Evolutionary conservation across 2,113 vertebrate species (phyloP).

Genomic region (Drymodes brunneopygia): DNA sequence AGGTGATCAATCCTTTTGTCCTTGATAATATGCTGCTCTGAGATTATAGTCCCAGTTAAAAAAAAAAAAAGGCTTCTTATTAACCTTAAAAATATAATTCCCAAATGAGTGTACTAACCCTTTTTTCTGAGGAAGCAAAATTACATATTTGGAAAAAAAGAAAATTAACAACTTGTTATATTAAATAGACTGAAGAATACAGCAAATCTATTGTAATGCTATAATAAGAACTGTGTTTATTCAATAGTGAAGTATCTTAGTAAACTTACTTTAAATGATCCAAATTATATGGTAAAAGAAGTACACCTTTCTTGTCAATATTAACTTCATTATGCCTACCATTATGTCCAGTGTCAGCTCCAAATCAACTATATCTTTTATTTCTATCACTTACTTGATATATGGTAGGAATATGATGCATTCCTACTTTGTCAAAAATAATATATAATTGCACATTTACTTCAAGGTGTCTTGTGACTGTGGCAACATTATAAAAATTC

Average conservation of each 20-base stretch:
- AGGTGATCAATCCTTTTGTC: not conserved
- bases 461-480: not conserved
- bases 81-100: not conserved
- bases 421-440: not conserved
- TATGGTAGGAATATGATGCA: not conserved
- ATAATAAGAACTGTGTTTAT: not conserved
- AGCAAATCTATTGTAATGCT: not conserved
- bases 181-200: not conserved
- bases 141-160: not conserved
- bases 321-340: not conserved
- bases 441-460: not conserved
- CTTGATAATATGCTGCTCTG: not conserved
- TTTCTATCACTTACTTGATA: not conserved
- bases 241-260: not conserved
- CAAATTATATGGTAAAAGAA: not conserved
- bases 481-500: not conserved
- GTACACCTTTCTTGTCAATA: not conserved
- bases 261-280: not conserved
- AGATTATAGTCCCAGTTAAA: not conserved
- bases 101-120: rapidly evolving
- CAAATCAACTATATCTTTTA: not conserved
- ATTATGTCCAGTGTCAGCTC: not conserved
- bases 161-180: not conserved
- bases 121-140: not conserved
- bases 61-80: not conserved